Base-by-base conservation (phyloP, 2,888 invertebrate species). In the Lepidocyrtoides sp. region DNA sequence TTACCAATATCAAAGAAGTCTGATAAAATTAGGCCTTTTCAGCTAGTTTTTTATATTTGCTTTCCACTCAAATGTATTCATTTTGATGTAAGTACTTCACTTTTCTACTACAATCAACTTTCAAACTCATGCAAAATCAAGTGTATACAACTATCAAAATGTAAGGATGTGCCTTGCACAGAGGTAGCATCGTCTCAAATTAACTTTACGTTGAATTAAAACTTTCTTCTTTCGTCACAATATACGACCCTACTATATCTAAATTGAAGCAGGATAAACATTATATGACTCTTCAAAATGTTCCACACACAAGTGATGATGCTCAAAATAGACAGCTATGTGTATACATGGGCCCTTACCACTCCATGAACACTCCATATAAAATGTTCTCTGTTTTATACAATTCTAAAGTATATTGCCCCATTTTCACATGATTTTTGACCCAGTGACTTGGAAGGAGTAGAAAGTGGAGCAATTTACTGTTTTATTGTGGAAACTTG, bases 401-500 rank as follows among this genome's bases (percentile, higher is more conserved):
- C 32, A 66, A 29, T 14, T 20, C 20, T 7, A 10, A 23, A 48
- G 36, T 2, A 77, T 77, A 5, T 2, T 23, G 12, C 23, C 23
- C 48, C 26, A 48, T 51, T 29, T 69, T 17, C 75, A 54, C 36
- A 54, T 69, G 81, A 69, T 57, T 81, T 75, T 72, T 69, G 88
- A 88, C 88, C 79, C 88, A 88, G 69, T 81, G 81, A 85, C 72
- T 72, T 29, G 44, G 5, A 81, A 36, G 69, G 12, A 57, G 54
- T 72, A 57, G 51, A 81, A 88, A 88, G 88, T 88, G 29, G 88
- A 88, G 69, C 88, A 88, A 88, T 88, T 88, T 88, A 54, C 69
- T 36, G 36, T 69, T 88, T 81, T 81, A 88, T 81, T 69, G 72
- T 72, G 69, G 54, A 29, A 83, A 66, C 66, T 63, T 29, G 14